phyloP scores from a whole-genome alignment of 2,888 invertebrate species.

The Mythimna loreyi region DNA sequence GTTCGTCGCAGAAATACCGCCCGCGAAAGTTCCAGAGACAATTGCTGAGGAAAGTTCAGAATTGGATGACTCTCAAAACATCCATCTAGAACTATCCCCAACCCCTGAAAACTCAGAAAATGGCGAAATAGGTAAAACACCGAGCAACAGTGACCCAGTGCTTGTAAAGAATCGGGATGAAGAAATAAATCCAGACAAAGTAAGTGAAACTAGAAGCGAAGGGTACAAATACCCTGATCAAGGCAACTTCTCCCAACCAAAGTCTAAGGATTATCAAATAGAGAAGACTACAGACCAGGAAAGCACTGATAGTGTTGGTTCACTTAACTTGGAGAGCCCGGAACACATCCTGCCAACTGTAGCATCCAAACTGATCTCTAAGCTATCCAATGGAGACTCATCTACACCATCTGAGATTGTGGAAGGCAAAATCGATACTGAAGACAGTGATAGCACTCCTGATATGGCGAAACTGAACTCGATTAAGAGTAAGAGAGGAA shows the following conservation, averaged over 20 bases:
- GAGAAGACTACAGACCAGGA: slow-evolving; percentile 85
- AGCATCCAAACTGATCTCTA: slow-evolving; percentile 84
- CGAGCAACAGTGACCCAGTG: slow-evolving; percentile 78
- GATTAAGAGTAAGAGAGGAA: slow-evolving; percentile 77
- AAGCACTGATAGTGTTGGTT: slow-evolving; percentile 84
- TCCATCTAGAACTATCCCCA: slow-evolving; percentile 83
- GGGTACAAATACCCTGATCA: slow-evolving; percentile 79
- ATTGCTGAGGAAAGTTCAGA: slow-evolving; percentile 79
- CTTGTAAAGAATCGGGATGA: slow-evolving; percentile 76
- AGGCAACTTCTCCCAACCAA: slow-evolving; percentile 74
- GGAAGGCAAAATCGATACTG: slow-evolving; percentile 66
- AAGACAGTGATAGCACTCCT: slow-evolving; percentile 83
- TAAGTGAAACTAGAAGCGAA: slow-evolving; percentile 78
- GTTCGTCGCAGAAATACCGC: slow-evolving; percentile 75
- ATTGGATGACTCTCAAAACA: slow-evolving; percentile 84
- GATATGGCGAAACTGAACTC: slow-evolving; percentile 79
- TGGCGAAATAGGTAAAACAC: slow-evolving; percentile 61
- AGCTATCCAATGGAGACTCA: slow-evolving; percentile 87
- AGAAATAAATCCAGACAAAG: slow-evolving; percentile 73
- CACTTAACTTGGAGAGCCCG: slow-evolving; percentile 81
- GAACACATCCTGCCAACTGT: slow-evolving; percentile 78
- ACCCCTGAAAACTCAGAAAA: slow-evolving; percentile 68
- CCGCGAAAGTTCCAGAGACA: slow-evolving; percentile 75
- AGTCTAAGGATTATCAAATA: slow-evolving; percentile 71
- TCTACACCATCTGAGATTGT: slow-evolving; percentile 84